Evolutionary conservation across 1,140 invertebrate species (phyloP).

Genomic region (Drosophila quadrilineata): DNA sequence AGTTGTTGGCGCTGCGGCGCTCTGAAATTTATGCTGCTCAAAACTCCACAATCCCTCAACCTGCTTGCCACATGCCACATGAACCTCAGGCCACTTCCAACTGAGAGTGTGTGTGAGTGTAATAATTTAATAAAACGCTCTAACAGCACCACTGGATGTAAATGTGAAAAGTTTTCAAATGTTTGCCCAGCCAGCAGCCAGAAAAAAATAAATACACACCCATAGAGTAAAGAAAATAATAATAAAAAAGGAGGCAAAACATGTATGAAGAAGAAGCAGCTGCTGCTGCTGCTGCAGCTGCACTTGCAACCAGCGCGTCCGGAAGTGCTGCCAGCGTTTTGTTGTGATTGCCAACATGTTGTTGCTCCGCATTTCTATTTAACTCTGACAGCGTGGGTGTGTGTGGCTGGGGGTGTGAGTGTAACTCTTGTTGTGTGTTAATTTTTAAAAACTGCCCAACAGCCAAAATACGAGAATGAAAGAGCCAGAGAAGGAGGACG

Average conservation of each 20-base stretch:
- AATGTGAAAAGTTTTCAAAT: conserved; percentile 79
- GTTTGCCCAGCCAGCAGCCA: conserved; percentile 52
- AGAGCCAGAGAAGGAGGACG: too few relatives aligned
- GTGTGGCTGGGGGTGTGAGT: conserved; percentile 31
- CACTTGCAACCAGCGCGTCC: conserved; percentile 30
- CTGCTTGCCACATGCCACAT: conserved; percentile 1
- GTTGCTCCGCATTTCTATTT: conserved; percentile 29
- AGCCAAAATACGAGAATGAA: conserved; percentile 51
- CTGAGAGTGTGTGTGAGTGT: conserved; percentile 15
- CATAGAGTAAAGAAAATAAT: conserved; percentile 15
- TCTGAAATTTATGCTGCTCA: conserved; percentile 66
- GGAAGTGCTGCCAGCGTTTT: conserved; percentile 66
- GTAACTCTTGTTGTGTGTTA: conserved; percentile 55
- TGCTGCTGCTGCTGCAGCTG: conserved; percentile 27
- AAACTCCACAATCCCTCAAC: conserved; percentile 24
- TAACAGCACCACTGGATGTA: conserved; percentile 76
- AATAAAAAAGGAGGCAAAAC: conserved; percentile 3
- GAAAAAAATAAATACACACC: conserved; percentile 13
- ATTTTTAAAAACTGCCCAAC: conserved; percentile 75
- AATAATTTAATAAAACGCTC: conserved; percentile 79
- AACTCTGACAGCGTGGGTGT: conserved; percentile 11
- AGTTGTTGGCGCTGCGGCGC: conserved; percentile 36
- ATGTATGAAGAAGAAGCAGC: not conserved
- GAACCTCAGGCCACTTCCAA: not conserved
- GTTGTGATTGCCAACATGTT: conserved; percentile 64